phyloP scores from a whole-genome alignment of 2,113 vertebrate genomes.

The Puma concolor region DNA sequence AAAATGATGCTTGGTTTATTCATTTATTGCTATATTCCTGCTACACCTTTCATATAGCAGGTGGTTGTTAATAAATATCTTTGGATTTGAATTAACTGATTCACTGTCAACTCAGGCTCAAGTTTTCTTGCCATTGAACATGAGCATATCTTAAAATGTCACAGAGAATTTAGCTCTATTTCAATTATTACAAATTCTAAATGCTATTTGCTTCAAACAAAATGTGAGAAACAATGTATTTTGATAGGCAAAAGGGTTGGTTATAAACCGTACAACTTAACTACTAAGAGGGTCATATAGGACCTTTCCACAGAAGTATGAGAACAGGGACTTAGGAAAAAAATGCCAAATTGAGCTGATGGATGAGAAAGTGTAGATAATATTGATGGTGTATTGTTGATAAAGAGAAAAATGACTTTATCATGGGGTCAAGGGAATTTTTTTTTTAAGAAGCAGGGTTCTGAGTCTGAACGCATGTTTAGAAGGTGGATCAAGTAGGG shows the following conservation, averaged over 20 bases:
- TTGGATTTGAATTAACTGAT: not conserved
- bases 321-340: not conserved
- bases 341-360: not conserved
- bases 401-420: not conserved
- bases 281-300: not conserved
- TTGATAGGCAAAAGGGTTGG: not conserved
- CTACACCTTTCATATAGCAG: not conserved
- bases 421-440: not conserved
- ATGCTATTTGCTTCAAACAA: not conserved
- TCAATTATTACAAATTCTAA: not conserved
- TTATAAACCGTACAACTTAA: not conserved
- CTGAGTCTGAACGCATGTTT: not conserved
- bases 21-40: not conserved
- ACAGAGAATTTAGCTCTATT: not conserved
- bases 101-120: not conserved
- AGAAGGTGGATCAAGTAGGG: not conserved
- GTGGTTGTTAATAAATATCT: not conserved
- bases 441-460: not conserved
- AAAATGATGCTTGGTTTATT: not conserved
- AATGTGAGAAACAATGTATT: not conserved
- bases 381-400: not conserved
- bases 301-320: not conserved
- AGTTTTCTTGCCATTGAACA: not conserved
- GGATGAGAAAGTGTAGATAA: not conserved
- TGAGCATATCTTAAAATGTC: not conserved